phyloP scores from a whole-genome alignment of 2,888 invertebrate species.

The Prosopocoilus inquinatus region DNA sequence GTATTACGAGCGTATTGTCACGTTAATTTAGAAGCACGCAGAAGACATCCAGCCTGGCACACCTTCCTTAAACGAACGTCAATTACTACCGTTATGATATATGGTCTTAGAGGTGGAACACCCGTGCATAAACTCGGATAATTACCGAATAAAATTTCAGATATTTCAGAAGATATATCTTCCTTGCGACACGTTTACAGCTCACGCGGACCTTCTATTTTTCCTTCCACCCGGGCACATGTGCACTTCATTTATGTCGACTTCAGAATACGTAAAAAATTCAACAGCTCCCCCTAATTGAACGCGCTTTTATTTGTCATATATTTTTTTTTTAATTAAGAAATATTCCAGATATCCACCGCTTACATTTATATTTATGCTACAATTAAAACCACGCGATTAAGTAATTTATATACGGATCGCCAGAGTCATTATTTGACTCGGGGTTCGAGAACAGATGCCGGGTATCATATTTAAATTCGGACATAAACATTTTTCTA shows the following conservation, averaged over 20 bases:
- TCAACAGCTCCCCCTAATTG: slow-evolving; percentile 30
- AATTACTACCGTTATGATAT: slow-evolving; percentile 27
- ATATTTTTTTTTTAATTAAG: slow-evolving; percentile 22
- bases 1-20: not conserved
- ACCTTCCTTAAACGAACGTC: slow-evolving; percentile 23
- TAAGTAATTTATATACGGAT: slow-evolving; percentile 19
- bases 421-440: slow-evolving; percentile 14
- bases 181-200: slow-evolving; percentile 21
- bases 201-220: slow-evolving; percentile 8
- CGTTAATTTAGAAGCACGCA: not conserved
- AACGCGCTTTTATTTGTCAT: slow-evolving; percentile 30
- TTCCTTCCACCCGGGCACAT: slow-evolving; percentile 21
- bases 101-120: slow-evolving; percentile 17
- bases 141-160: slow-evolving; percentile 33
- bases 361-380: slow-evolving; percentile 12
- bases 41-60: slow-evolving; percentile 14
- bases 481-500: slow-evolving; percentile 15
- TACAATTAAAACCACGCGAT: slow-evolving; percentile 13
- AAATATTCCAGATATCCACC: slow-evolving; percentile 17
- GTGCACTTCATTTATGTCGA: slow-evolving; percentile 27
- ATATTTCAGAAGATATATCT: slow-evolving; percentile 28
- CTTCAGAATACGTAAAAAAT: slow-evolving; percentile 4
- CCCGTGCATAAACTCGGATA: slow-evolving; percentile 24
- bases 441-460: slow-evolving; percentile 19
- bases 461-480: slow-evolving; percentile 22